Percentiles rank a stretch among this genome's conserved stretches.
Evolutionary conservation across 1,140 invertebrate genomes (phyloP).

Genomic region (Pseudomyrmex pallidus): DNA sequence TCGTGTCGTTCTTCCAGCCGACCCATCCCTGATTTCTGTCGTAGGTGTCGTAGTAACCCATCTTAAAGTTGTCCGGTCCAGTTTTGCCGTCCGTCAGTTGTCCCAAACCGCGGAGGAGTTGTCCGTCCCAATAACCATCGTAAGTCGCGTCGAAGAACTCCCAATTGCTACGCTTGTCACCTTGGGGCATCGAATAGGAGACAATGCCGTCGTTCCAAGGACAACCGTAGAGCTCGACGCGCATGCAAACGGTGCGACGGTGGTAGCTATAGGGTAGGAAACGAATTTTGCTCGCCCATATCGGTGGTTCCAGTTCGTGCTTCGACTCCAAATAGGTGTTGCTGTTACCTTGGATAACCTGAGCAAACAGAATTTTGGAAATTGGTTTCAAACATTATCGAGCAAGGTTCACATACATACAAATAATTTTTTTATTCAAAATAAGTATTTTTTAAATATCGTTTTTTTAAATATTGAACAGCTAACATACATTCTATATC

Average conservation of each 20-base stretch:
- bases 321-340: slow-evolving; percentile 93
- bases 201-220: slow-evolving; percentile 87
- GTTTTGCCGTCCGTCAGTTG: slow-evolving; percentile 92
- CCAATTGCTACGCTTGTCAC: slow-evolving; percentile 91
- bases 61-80: slow-evolving; percentile 92
- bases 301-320: slow-evolving; percentile 90
- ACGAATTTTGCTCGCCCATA: slow-evolving; percentile 92
- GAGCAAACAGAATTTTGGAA: slow-evolving; percentile 77
- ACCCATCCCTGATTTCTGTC: slow-evolving; percentile 93
- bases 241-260: slow-evolving; percentile 93
- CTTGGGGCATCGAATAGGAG: slow-evolving; percentile 87
- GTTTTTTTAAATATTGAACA: background rate
- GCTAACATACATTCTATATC: background rate
- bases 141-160: slow-evolving; percentile 96
- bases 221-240: slow-evolving; percentile 93
- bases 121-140: slow-evolving; percentile 93
- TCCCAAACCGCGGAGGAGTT: slow-evolving; percentile 92
- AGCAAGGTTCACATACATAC: too few species aligned
- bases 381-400: background rate
- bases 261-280: slow-evolving; percentile 94
- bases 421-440: background rate
- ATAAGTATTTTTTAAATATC: background rate
- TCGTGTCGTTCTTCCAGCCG: slow-evolving; percentile 94
- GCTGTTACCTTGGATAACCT: slow-evolving; percentile 92
- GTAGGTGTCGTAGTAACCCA: slow-evolving; percentile 86